Evolutionary conservation across 2,113 vertebrate genomes (phyloP), one percentile per base, ranked within the genome.

Genomic region (Cyanistes caeruleus): DNA sequence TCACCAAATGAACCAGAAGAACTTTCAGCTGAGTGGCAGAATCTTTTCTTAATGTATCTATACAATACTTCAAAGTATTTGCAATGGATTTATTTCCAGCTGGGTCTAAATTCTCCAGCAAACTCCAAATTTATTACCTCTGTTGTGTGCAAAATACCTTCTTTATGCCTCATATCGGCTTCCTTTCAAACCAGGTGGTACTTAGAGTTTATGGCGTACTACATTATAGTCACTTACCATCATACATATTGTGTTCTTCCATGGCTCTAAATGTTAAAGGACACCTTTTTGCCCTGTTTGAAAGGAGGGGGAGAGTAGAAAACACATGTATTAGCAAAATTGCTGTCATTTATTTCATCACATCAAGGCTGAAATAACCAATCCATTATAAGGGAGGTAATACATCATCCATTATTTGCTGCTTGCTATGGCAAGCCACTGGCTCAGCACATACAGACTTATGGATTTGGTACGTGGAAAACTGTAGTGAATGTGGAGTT

Each of bases 251-350:
- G 77, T 91, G 89, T 85, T 95, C 86, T 92, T 73, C 24, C 12
- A 5, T 91, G 88, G 77, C 56, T 89, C 86, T 95, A 82, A 84
- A 78, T 89, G 83, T 85, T 95, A 94, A 93, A 93, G 93, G 93
- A 91, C 91, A 91, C 72, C 80, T 95, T 95, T 85, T 75, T 90
- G 55, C 86, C 78, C 90, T 84, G 4, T 84, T 89, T 83, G 62
- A 76, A 85, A 78, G 84, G 59, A 73, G 75, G 27, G 18, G 25
- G 37, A 68, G 85, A 90, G 83, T 67, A 91, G 77, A 94, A 95
- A 95, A 63, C 49, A 65, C 77, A 79, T 90, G 92, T 97, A 93
- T 97, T 96, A 95, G 88, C 84, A 85, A 94, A 97, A 96, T 74
- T 90, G 89, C 92, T 94, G 84, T 92, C 78, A 96, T 96, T 96